Evolutionary conservation across 2,888 invertebrate genomes (phyloP), one percentile per base, ranked within the genome.

Genomic region (Gisinianus flammeolus): DNA sequence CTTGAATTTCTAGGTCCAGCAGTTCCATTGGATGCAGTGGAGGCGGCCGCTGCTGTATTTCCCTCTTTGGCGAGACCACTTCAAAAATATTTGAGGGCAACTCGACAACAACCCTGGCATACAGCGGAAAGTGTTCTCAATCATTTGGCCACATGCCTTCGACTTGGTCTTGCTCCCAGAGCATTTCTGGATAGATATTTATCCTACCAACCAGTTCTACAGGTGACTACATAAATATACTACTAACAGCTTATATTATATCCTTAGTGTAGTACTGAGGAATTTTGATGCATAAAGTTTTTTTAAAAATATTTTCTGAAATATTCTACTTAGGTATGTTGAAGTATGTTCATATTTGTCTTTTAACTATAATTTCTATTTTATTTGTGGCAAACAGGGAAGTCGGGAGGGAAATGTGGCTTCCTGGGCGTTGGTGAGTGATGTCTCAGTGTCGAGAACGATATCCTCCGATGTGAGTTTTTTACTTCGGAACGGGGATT

Each of bases 1-100:
- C 19, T 52, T 31, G 6, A 1, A 54, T 33, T 81, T 83, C 1
- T 80, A 87, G 91, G 93, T 35, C 92, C 94, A 0, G 93, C 94
- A 0, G 91, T 93, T 79, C 93, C 94, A 0, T 92, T 99, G 89
- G 96, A 97, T 86, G 94, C 98, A 0, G 92, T 95, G 85, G 98
- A 98, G 88, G 98, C 98, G 3, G 98, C 98, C 0, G 96, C 97
- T 87, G 96, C 98, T 0, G 96, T 99, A 77, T 98, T 99, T 87
- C 98, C 98, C 1, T 96, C 97, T 8, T 93, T 99, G 90, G 96
- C 98, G 0, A 10, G 73, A 78, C 95, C 98, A 0, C 89, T 99
- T 82, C 98, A 98, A 88, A 98, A 99, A 88, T 99, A 95, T 88
- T 89, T 99, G 79, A 91, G 98, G 12, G 94, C 97, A 1, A 99